phyloP scores from a whole-genome alignment of 2,113 vertebrate species.

The Dicrurus megarhynchus region DNA sequence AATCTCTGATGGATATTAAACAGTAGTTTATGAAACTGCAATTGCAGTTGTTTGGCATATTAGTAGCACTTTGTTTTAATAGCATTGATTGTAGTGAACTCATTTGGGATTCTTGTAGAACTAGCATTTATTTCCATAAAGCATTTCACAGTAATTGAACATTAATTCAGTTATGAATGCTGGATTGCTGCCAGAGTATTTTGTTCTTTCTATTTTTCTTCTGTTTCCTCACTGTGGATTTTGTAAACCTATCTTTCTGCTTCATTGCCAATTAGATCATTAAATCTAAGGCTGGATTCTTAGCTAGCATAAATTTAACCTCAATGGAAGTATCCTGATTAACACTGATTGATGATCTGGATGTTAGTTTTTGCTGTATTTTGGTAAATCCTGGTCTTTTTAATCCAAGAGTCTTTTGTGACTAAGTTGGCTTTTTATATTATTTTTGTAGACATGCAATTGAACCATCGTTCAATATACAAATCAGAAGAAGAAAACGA shows the following conservation, averaged over 20 bases:
- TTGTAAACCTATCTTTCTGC: not conserved
- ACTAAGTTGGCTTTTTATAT: not conserved
- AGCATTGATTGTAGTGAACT: conserved; percentile 53
- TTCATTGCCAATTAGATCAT: not conserved
- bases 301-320: not conserved
- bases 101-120: conserved; percentile 55
- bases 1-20: conserved; percentile 42
- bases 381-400: not conserved
- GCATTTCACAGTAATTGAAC: conserved; percentile 52
- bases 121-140: conserved; percentile 67
- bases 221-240: not conserved
- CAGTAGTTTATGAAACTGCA: conserved; percentile 8
- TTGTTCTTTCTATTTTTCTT: not conserved
- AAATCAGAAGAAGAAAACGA: not conserved
- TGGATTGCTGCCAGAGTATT: conserved; percentile 29
- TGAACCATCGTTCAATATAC: not conserved
- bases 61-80: conserved; percentile 55
- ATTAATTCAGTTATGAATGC: conserved; percentile 31
- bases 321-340: not conserved
- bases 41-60: conserved; percentile 44
- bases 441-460: not conserved
- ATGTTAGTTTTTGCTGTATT: not conserved
- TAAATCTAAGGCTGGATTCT: not conserved
- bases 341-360: not conserved
- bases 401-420: not conserved